Evolutionary conservation across 2,888 invertebrate genomes (phyloP).

Genomic region (Hydraecia micacea): DNA sequence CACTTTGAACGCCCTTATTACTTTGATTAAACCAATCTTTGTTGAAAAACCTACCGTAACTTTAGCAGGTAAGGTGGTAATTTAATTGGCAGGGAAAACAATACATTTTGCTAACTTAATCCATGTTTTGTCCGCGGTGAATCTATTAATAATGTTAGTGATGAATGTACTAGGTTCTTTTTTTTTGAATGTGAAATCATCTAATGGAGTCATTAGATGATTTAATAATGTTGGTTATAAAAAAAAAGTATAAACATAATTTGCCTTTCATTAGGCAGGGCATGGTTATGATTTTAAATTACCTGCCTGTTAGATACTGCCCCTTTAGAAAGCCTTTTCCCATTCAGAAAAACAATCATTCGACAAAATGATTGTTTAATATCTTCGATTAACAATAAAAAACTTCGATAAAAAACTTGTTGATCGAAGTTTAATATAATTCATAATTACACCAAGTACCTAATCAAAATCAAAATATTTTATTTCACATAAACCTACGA

Average conservation of each 20-base stretch:
- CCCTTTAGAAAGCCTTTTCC: neutral
- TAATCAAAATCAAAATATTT: too few species aligned
- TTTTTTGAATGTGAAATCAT: too few species aligned
- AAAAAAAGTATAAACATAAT: too few species aligned
- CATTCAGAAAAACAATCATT: neutral
- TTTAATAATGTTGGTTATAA: too few species aligned
- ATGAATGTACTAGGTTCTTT: constrained; percentile 55
- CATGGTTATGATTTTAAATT: neutral
- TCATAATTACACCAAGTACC: too few species aligned
- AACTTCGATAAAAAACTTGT: too few species aligned
- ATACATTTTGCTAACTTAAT: constrained; percentile 69
- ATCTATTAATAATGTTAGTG: constrained; percentile 72
- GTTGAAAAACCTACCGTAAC: constrained; percentile 59
- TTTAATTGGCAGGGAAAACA: constrained; percentile 49
- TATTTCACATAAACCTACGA: too few species aligned
- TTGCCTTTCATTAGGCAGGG: too few species aligned
- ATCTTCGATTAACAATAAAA: too few species aligned
- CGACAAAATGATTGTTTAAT: neutral
- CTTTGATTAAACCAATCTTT: constrained; percentile 68
- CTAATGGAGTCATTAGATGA: too few species aligned
- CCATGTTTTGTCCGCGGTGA: constrained; percentile 69
- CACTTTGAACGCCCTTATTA: constrained; percentile 67
- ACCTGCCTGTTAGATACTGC: neutral
- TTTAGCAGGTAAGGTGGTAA: constrained; percentile 36
- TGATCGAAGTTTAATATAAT: too few species aligned